A percentile compares a stretch with the other conserved stretches of the same genome.
phyloP scores from a whole-genome alignment of 1,140 invertebrate species.

The Brachionus asplanchnoidis region DNA sequence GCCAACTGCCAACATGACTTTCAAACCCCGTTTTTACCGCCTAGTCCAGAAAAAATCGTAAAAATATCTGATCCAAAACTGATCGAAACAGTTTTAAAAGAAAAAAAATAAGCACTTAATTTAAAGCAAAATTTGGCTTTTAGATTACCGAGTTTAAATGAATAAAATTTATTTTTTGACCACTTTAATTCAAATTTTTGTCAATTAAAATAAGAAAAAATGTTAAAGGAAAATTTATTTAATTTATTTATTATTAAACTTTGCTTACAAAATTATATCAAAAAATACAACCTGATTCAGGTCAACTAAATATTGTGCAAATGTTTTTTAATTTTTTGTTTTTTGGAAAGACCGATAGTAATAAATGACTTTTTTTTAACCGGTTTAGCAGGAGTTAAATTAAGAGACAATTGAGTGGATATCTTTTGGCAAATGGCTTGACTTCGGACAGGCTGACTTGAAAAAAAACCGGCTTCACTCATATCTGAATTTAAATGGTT shows the following conservation, averaged over 20 bases:
- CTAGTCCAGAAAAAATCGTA: not conserved
- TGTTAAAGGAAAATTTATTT: not conserved
- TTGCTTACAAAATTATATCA: not conserved
- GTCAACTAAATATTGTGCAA: constrained; percentile 21
- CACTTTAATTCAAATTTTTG: not conserved
- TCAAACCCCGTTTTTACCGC: constrained; percentile 25
- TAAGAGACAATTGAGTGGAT: not conserved
- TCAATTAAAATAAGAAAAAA: not conserved
- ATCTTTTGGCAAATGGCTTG: not conserved
- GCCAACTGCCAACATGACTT: constrained; percentile 61
- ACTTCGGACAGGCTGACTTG: not conserved
- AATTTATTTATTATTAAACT: too few relatives aligned
- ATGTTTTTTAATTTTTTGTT: constrained; percentile 40
- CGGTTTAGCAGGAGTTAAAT: not conserved
- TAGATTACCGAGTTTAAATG: not conserved
- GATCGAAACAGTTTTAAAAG: constrained; percentile 30
- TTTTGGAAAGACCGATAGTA: constrained; percentile 13
- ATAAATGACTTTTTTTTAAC: not conserved
- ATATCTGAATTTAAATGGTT: not conserved
- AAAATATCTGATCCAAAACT: constrained; percentile 36
- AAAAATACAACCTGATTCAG: not conserved
- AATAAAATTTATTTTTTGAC: not conserved
- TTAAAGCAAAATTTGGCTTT: not conserved
- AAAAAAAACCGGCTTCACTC: not conserved
- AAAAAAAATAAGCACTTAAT: constrained; percentile 13